Base-by-base conservation (phyloP, 2,888 invertebrate species). In the Caenorhabditis sinica region DNA sequence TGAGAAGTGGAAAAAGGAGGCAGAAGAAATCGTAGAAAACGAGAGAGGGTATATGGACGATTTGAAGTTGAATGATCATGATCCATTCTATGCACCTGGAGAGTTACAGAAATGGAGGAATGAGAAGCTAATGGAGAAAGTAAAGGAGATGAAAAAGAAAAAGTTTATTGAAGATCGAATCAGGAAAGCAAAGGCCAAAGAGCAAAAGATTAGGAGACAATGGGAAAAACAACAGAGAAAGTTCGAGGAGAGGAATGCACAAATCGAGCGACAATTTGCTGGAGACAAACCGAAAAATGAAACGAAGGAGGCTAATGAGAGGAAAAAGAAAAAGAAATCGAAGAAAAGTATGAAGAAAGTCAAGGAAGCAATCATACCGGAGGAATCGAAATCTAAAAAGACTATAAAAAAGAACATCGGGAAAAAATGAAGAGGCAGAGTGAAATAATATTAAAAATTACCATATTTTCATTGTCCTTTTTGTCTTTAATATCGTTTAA, bases 81-180 rank as follows among this genome's bases (percentile, higher is more conserved):
- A 72, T 30, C 58, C 58, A 33, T 43, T 43, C 8, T n/a, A 58
- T 20, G 72, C 60, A 13, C 28, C 28, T 13, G 60, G 60, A 45
- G 72, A 72, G 25, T 9, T n/a, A 15, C 20, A 45, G 15, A 72
- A 60, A 49, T 33, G 58, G 60, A 28, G 25, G 6, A 49, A 72
- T 2, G 23, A 74, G 40, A 63, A 58, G 25, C 20, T 8, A 33
- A 17, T 4, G 15, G 61, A 73, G n/a, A n/a, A 45, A 17, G 8
- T 6, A 63, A 63, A 36, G 36, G 51, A 36, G 17, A 1, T 25
- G 23, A n/a, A 23, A 23, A 36, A 30, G 11, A 36, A 30, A 23
- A 36, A 53, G 51, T 49, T 20, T 20, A 49, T 49, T 49, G 23
- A 53, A 53, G 36, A 36, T 30, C 5, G 36, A 61, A 20, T 20